Base-by-base conservation (phyloP, 1,140 invertebrate genomes). In the Procambarus clarkii region DNA sequence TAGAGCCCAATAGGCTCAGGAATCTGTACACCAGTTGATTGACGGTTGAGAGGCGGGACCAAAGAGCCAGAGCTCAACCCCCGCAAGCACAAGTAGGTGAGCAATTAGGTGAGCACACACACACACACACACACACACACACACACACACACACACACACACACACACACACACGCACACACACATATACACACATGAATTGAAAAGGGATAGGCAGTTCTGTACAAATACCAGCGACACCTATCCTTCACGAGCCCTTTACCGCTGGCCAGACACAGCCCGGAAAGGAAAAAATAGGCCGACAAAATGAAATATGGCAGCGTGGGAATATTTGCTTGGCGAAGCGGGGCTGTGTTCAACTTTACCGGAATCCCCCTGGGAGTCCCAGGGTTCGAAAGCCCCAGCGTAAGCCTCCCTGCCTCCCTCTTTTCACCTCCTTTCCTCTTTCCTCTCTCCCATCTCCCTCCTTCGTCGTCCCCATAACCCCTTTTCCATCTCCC, bases 291-390 rank as follows among this genome's bases (percentile, higher is more conserved):
- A 18, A 60, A 82, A 82, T 34, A 46, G 34, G 58, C 81, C 34
- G 58, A 83, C 81, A 83, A 83, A 83, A 83, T 83, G 81, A 58
- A 83, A 83, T 83, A 83, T 69, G 64, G 81, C 69, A 50, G 81
- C 81, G 58, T 83, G 81, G 81, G 81, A 83, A 83, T 83, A 69
- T 83, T 83, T 83, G 81, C 50, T 58, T 83, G 81, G 81, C 58
- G 45, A 83, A 44, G 81, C 81, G 81, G 18, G 81, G 81, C 69
- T 50, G 58, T 83, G 81, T 69, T 83, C 81, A 83, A 64, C 81
- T 83, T 83, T 83, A 83, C 50, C 58, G 58, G 8, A 21, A 50
- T 83, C 80, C 81, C 81, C 18, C 11, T 3, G 21, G 69, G 81
- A 48, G 80, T 60, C 44, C 0, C 5, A 11, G 50, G 9, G 18